Conservation (phyloP, 53 echinoderm and acorn worm species). For the Temnopleurus reevesii region DNA sequence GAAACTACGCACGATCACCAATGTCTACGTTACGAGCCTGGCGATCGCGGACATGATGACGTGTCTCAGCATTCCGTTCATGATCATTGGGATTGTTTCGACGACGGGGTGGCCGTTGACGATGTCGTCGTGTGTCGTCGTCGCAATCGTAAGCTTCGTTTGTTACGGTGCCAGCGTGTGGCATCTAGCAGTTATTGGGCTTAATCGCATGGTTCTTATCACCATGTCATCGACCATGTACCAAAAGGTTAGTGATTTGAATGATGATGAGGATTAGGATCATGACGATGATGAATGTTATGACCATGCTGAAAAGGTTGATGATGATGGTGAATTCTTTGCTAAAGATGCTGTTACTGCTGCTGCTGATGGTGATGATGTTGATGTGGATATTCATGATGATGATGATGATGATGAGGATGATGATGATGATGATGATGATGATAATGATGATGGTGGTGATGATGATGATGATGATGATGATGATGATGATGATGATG, state of each 20-base stretch:
- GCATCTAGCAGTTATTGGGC: conserved; percentile 20
- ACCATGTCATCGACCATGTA: not conserved
- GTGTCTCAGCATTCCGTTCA: conserved; percentile 11
- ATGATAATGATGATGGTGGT: too few species aligned
- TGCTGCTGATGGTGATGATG: too few species aligned
- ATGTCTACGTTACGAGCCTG: conserved; percentile 34
- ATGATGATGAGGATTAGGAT: too few species aligned
- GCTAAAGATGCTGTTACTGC: too few species aligned
- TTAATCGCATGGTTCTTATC: conserved; percentile 35
- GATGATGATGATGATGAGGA: too few species aligned
- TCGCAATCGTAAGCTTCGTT: not conserved
- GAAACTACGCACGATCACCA: conserved; percentile 31
- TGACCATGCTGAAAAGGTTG: too few species aligned
- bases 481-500: too few species aligned
- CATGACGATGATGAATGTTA: too few species aligned
- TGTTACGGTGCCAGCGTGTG: conserved; percentile 27
- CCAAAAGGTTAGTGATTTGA: conserved; percentile 36
- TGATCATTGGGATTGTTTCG: not conserved
- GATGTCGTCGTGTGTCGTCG: not conserved
- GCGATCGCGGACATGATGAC: not conserved
- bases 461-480: too few species aligned
- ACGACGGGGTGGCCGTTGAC: conserved; percentile 32
- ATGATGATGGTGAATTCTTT: too few species aligned
- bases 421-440: too few species aligned
- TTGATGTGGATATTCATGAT: too few species aligned